phyloP scores from a whole-genome alignment of 92 coral and sea anemone genomes.

The Epizoanthus illoricatus region DNA sequence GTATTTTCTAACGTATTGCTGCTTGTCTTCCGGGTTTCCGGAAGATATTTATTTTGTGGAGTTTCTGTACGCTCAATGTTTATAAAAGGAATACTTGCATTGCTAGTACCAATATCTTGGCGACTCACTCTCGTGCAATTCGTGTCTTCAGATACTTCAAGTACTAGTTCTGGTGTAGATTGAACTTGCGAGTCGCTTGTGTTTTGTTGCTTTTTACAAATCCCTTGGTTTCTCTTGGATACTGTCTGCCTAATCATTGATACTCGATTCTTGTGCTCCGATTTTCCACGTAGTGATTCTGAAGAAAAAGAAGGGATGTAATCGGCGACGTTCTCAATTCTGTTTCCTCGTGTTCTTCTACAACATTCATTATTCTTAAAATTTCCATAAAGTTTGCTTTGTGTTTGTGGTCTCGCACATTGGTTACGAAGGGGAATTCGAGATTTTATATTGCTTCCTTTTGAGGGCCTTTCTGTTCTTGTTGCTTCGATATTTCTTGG shows the following conservation, averaged over 20 bases:
- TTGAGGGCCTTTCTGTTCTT: background rate
- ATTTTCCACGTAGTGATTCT: slow-evolving; percentile 4
- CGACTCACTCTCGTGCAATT: background rate
- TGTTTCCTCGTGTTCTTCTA: background rate
- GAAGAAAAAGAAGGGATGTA: slow-evolving; percentile 46
- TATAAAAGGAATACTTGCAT: background rate
- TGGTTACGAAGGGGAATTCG: slow-evolving; percentile 16
- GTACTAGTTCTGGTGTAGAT: background rate
- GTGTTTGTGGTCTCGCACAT: slow-evolving; percentile 31
- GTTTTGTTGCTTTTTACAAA: slow-evolving; percentile 6
- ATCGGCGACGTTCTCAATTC: background rate
- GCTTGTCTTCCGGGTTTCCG: background rate
- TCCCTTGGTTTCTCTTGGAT: slow-evolving; percentile 25
- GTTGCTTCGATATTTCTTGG: slow-evolving; percentile 9
- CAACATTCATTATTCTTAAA: background rate
- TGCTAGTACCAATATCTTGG: background rate
- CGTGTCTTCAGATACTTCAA: background rate
- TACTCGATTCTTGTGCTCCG: slow-evolving; percentile 52
- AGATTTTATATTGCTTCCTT: background rate
- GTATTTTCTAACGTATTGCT: background rate
- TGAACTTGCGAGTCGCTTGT: background rate
- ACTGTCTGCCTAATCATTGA: slow-evolving; percentile 56
- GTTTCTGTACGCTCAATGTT: slow-evolving; percentile 27
- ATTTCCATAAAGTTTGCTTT: background rate
- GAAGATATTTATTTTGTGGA: background rate